Evolutionary conservation across 2,113 vertebrate species (phyloP).

Genomic region (Ptilorrhoa leucosticta): DNA sequence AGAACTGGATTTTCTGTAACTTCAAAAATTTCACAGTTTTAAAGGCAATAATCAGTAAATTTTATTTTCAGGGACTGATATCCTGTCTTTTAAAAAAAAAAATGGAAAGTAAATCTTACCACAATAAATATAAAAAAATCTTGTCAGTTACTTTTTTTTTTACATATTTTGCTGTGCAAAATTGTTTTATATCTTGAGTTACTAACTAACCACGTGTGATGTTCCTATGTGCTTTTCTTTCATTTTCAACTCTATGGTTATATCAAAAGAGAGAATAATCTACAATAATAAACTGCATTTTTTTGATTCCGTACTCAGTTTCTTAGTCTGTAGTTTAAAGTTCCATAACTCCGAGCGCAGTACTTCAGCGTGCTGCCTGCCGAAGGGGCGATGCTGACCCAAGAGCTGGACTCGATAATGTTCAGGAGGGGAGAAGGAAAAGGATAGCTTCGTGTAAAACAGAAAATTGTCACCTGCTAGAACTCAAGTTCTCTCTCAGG

Average conservation of each 20-base stretch:
- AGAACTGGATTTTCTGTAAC: slow-evolving; percentile 89
- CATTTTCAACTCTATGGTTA: slow-evolving; percentile 87
- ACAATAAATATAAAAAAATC: slow-evolving; percentile 91
- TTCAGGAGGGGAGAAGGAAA: not conserved
- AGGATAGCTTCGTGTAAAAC: not conserved
- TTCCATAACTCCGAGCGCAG: not conserved
- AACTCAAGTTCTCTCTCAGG: slow-evolving; percentile 4
- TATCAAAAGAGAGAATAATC: slow-evolving; percentile 84
- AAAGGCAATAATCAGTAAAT: slow-evolving; percentile 97
- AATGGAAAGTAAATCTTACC: slow-evolving; percentile 88
- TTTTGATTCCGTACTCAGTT: slow-evolving; percentile 80
- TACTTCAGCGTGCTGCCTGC: not conserved
- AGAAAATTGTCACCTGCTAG: not conserved
- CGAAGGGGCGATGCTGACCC: not conserved
- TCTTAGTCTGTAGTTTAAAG: slow-evolving; percentile 75
- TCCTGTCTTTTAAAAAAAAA: slow-evolving; percentile 92
- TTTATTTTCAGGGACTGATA: slow-evolving; percentile 97
- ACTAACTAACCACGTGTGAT: slow-evolving; percentile 98
- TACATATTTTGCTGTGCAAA: slow-evolving; percentile 99
- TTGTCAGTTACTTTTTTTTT: slow-evolving; percentile 92
- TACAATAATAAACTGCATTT: slow-evolving; percentile 86
- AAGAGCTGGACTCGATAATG: not conserved
- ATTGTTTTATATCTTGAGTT: slow-evolving; percentile 94
- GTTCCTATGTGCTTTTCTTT: slow-evolving; percentile 95
- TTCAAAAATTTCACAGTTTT: slow-evolving; percentile 89